Evolutionary conservation across 2,797 vertebrate species (phyloP).

Genomic region (Sebastes vulpes): DNA sequence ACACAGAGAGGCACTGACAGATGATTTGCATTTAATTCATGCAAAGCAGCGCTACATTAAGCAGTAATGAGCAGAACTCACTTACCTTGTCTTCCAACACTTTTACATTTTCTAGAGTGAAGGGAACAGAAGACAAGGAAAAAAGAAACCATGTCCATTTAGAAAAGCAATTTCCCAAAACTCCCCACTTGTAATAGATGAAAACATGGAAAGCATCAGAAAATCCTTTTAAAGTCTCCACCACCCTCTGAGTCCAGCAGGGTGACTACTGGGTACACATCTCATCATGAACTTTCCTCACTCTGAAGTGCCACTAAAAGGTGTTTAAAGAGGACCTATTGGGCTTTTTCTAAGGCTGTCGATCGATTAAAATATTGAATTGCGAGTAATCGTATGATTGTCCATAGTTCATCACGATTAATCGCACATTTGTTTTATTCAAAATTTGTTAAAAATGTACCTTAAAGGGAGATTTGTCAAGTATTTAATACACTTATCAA

Average conservation of each 20-base stretch:
- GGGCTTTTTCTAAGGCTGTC: too few species aligned
- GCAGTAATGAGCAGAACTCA: background rate
- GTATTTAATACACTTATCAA: too few species aligned
- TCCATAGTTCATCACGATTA: too few species aligned
- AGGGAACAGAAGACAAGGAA: background rate
- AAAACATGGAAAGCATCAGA: constrained; percentile 44
- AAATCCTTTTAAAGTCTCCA: constrained; percentile 65
- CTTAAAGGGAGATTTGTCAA: too few species aligned
- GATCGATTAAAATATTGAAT: too few species aligned
- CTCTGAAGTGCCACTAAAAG: background rate
- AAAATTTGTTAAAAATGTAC: too few species aligned
- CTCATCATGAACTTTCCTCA: constrained; percentile 41
- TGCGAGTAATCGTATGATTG: too few species aligned
- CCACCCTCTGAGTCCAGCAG: constrained; percentile 32
- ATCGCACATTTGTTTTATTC: too few species aligned
- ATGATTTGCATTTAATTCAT: background rate
- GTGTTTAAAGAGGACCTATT: background rate
- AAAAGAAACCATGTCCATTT: background rate
- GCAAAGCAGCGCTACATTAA: background rate
- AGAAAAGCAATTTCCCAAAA: background rate
- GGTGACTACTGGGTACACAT: constrained; percentile 47
- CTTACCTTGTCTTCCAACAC: constrained; percentile 3
- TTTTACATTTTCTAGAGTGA: background rate
- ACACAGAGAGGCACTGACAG: background rate
- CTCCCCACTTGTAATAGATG: background rate